These are phyloP conservation scores for Chaitophorus viminalis DNA, from an alignment of 2,888 invertebrate species.

Conservation along the genomic window DNA sequence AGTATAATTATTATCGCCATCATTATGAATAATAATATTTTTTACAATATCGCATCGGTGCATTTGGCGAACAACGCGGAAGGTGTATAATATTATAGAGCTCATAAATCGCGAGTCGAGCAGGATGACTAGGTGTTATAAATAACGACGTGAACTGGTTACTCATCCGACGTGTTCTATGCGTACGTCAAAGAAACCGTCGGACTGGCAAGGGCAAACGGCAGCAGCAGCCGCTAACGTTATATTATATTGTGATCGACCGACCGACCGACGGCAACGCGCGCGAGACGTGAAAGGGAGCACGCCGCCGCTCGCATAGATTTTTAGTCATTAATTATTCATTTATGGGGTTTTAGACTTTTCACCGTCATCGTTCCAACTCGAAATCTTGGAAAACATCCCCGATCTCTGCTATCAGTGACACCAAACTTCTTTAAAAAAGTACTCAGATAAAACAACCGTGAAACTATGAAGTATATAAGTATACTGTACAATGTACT, in stretches of 20 bases:
- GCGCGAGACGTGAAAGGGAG: conserved; percentile 51
- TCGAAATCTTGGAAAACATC: too few species aligned
- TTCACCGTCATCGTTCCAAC: too few species aligned
- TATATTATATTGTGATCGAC: background rate
- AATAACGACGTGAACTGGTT: conserved; percentile 45
- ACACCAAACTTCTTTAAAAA: too few species aligned
- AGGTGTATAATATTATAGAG: background rate
- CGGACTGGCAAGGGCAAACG: conserved; percentile 53
- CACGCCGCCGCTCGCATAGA: background rate
- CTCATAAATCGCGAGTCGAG: conserved; percentile 15
- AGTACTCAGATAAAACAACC: too few species aligned
- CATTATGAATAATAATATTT: conserved; percentile 1
- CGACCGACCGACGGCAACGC: background rate
- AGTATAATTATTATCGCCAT: background rate
- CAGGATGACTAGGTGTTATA: conserved; percentile 50
- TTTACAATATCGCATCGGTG: too few species aligned
- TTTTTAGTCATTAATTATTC: too few species aligned
- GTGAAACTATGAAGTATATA: too few species aligned
- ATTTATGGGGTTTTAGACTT: background rate
- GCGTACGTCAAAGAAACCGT: conserved; percentile 20
- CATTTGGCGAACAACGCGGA: conserved; percentile 49
- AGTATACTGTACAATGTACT: too few species aligned
- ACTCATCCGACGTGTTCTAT: conserved; percentile 21
- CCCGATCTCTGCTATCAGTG: too few species aligned
- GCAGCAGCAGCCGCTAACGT: conserved; percentile 29